Base-by-base conservation (phyloP, 2,113 vertebrate species). In the Uropsilus gracilis region DNA sequence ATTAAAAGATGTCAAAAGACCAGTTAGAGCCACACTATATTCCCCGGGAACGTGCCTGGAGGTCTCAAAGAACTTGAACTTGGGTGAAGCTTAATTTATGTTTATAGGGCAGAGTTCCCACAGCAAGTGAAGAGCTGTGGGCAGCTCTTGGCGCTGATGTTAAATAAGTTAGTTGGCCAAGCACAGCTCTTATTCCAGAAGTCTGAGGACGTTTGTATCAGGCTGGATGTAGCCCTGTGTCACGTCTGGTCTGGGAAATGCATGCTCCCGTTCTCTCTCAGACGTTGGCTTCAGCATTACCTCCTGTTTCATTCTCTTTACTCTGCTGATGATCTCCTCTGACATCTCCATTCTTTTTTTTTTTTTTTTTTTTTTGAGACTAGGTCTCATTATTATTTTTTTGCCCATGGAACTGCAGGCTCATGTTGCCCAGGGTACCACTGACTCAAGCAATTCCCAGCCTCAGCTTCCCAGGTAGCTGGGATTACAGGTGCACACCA, bases 281-380 rank as follows among this genome's bases (percentile, higher is more conserved):
- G 86, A 84, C 24, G 75, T 84, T 39, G 66, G 46, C 55, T 89
- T 83, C 84, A 46, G 48, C 77, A 55, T 76, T 1, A 84, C 24
- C 34, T 61, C 32, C 42, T 46, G 44, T 86, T 72, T n/a, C 24
- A 55, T 7, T 57, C 4, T 16, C 7, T 78, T 0, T 0, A 1
- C 78, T 89, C 61, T 75, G 80, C 42, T 2, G 13, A 0, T 34
- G 2, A 20, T 88, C 28, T 78, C 37, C 39, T 28, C 55, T 18
- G 55, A 10, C 28, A 89, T 53, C 26, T 37, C n/a, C 37, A 24
- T 30, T 71, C 44, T n/a, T n/a, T n/a, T n/a, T n/a, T n/a, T n/a
- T n/a, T n/a, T n/a, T n/a, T n/a, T n/a, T n/a, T n/a, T n/a, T n/a
- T n/a, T n/a, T n/a, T n/a, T n/a, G n/a, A n/a, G n/a, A n/a, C n/a